Conservation (phyloP, 2,113 vertebrate species). For the Cricetomys ansorgei region DNA sequence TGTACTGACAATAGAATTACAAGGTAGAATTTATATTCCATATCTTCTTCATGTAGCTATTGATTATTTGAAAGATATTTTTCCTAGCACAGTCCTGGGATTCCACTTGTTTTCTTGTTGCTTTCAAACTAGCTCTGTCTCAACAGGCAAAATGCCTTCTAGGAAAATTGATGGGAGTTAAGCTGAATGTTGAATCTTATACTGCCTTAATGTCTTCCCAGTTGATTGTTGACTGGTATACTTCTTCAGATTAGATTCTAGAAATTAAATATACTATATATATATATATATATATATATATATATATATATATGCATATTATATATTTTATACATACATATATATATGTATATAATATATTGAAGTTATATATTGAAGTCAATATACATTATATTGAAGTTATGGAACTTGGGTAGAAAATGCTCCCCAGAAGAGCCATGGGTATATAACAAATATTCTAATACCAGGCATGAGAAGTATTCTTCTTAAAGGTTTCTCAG, state of each 20-base stretch:
- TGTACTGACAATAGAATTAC: neutral
- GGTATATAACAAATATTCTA: neutral
- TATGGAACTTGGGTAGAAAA: neutral
- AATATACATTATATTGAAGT: no score
- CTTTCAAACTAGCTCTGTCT: constrained; percentile 49
- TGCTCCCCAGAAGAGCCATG: neutral
- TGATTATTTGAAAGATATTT: constrained; percentile 50
- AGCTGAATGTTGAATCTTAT: constrained; percentile 16
- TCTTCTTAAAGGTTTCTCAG: neutral
- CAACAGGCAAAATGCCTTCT: constrained; percentile 59
- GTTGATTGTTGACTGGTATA: neutral
- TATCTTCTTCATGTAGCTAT: constrained; percentile 6
- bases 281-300: neutral
- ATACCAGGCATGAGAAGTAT: neutral
- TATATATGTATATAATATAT: no score
- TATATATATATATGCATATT: neutral
- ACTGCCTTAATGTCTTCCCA: neutral
- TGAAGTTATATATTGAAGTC: no score
- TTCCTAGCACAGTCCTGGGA: constrained; percentile 49
- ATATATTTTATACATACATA: no score
- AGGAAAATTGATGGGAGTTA: constrained; percentile 69
- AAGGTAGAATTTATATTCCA: constrained; percentile 46
- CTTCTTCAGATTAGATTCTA: neutral
- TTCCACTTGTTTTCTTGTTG: neutral
- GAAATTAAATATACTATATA: neutral